Percentiles rank a stretch among this genome's conserved stretches.
Evolutionary conservation across 2,797 vertebrate species (phyloP).

Genomic region (Spinus olivaceus): DNA sequence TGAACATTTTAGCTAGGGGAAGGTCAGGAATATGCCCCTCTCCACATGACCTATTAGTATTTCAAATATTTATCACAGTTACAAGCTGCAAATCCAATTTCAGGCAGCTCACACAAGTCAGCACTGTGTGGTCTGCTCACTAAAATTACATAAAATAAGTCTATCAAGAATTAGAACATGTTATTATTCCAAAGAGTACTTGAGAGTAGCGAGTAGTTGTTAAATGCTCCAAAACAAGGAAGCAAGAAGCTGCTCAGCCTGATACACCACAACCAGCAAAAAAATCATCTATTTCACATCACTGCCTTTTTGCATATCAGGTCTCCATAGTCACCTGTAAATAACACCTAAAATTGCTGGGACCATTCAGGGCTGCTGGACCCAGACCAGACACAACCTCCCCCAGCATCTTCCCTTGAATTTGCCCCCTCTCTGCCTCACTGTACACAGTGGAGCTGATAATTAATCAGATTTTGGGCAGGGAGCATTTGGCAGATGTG

Average conservation of each 20-base stretch:
- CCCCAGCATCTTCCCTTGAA: background rate
- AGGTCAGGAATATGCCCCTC: background rate
- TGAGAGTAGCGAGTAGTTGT: background rate
- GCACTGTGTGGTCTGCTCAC: too few relatives aligned
- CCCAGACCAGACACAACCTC: background rate
- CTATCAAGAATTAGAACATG: background rate
- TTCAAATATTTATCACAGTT: background rate
- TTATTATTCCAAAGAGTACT: background rate
- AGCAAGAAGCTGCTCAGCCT: background rate
- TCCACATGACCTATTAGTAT: background rate
- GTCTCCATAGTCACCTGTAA: background rate
- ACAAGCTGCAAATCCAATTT: background rate
- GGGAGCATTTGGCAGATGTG: background rate
- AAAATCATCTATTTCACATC: background rate
- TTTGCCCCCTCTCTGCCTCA: background rate
- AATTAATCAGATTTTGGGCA: conserved; percentile 2
- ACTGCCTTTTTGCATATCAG: background rate
- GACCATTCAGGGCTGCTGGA: background rate
- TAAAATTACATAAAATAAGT: background rate
- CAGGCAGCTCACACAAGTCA: accelerated
- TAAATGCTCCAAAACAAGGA: background rate
- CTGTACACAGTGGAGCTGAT: background rate
- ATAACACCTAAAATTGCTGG: background rate
- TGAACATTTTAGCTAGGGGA: background rate
- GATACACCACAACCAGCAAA: accelerated